These are phyloP conservation scores for Mus spicilegus DNA, from an alignment of 2,113 vertebrate species.

Conservation along the genomic window DNA sequence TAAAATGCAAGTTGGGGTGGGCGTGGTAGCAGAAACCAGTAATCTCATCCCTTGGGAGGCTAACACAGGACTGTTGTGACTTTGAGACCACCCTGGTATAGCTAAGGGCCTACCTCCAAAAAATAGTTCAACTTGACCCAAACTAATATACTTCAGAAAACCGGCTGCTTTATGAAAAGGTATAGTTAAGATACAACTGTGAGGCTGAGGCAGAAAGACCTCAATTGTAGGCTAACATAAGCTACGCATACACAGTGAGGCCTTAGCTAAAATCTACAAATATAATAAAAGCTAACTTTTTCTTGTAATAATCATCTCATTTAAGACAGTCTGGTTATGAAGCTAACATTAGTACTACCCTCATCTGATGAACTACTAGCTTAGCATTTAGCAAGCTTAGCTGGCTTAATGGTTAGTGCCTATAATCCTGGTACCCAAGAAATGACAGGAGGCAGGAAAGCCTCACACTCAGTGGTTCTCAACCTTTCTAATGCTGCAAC, in stretches of 20 bases:
- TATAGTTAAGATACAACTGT: not conserved
- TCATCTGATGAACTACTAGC: not conserved
- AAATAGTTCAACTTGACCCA: not conserved
- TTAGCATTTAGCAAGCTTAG: not conserved
- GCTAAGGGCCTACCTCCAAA: not conserved
- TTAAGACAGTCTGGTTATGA: not conserved
- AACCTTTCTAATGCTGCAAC: not conserved
- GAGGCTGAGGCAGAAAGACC: not conserved
- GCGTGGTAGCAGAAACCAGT: not conserved
- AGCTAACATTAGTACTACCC: not conserved
- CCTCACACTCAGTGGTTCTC: not conserved
- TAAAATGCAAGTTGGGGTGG: not conserved
- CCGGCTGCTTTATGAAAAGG: not conserved
- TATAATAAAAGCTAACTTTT: not conserved
- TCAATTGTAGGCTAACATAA: not conserved
- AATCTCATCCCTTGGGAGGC: not conserved
- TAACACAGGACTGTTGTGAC: not conserved
- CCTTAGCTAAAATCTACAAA: not conserved
- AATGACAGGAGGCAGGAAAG: not conserved
- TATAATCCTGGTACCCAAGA: not conserved
- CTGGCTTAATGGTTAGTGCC: too few relatives aligned
- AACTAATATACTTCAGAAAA: not conserved
- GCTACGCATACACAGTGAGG: not conserved
- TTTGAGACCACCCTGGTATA: not conserved
- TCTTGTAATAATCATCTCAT: not conserved